Base-by-base conservation (phyloP, 1,140 invertebrate species). In the Phocides pigmalion region DNA sequence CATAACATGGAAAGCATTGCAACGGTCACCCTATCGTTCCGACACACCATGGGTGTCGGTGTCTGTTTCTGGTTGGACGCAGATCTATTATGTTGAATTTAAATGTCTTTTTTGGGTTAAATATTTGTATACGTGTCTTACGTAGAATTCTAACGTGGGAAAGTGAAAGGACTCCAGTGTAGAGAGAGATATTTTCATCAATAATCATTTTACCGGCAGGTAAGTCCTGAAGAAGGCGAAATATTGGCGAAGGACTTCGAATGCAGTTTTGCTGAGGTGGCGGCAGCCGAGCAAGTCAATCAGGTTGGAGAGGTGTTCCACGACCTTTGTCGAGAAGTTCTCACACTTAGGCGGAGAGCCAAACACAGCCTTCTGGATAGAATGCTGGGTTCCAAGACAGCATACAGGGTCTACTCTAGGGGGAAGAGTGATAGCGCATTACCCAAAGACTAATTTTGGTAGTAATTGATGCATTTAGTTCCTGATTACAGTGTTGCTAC, bases 251-350 rank as follows among this genome's bases (percentile, higher is more conserved):
- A 97, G 85, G 96, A 97, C 79, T 95, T 96, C 67, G 97, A 98
- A 76, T 97, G 96, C 83, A 95, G 94, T 79, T 98, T 98, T 85
- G 94, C 94, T n/a, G 97, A 98, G 92, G 95, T 97, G n/a, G 95
- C 96, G 0, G 97, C 97, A 0, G 96, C 97, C 0, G 97, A 98
- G 86, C 96, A 97, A 89, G 96, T 97, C 16, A 92, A 91, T 58
- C 94, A 94, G 72, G 95, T 98, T 2, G 95, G 95, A 0, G 95
- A 97, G 51, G 96, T 95, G 3, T 98, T 98, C 89, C 95, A 96
- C 73, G 96, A 97, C 72, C 93, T 97, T 3, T 97, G 96, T 78
- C 93, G 96, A 16, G 96, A 97, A 74, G 96, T 98, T 5, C 89
- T 97, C 47, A 93, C 94, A 14, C 94, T 94, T 1, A 92, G 96